Evolutionary conservation across 1,140 invertebrate genomes (phyloP).

Genomic region (Ericerus pela): DNA sequence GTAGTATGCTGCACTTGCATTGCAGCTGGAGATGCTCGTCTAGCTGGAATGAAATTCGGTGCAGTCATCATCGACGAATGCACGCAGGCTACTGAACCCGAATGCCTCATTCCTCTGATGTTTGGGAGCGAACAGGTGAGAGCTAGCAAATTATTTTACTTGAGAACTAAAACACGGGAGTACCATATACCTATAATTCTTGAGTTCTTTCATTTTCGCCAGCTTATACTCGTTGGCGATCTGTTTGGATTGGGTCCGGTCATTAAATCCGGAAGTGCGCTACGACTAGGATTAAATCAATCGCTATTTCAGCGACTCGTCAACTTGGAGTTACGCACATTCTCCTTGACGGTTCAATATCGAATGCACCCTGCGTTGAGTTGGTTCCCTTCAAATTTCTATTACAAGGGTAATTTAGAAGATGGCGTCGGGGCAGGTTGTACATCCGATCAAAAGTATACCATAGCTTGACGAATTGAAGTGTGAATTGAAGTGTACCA

Average conservation of each 20-base stretch:
- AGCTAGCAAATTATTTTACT: neutral
- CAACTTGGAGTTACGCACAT: too few species aligned
- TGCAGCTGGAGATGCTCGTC: conserved; percentile 86
- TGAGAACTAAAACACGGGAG: neutral
- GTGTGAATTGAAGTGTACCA: neutral
- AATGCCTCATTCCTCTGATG: conserved; percentile 97
- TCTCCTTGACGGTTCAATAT: too few species aligned
- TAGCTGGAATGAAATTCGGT: conserved; percentile 84
- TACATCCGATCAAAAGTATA: too few species aligned
- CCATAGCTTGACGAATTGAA: neutral
- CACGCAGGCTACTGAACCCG: conserved; percentile 90
- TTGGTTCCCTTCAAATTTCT: neutral
- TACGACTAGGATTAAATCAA: too few species aligned
- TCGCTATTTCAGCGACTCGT: too few species aligned
- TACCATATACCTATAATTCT: too few species aligned
- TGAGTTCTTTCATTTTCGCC: neutral
- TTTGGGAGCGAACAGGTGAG: conserved; percentile 70
- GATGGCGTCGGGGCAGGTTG: neutral
- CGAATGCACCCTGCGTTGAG: neutral
- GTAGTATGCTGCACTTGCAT: conserved; percentile 99
- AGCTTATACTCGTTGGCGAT: too few species aligned
- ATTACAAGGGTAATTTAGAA: neutral
- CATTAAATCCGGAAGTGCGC: too few species aligned
- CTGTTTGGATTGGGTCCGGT: too few species aligned
- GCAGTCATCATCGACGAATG: conserved; percentile 98